Evolutionary conservation across 2,113 vertebrate genomes (phyloP), one percentile per base, ranked within the genome.

Genomic region (Trematocara macrostoma): DNA sequence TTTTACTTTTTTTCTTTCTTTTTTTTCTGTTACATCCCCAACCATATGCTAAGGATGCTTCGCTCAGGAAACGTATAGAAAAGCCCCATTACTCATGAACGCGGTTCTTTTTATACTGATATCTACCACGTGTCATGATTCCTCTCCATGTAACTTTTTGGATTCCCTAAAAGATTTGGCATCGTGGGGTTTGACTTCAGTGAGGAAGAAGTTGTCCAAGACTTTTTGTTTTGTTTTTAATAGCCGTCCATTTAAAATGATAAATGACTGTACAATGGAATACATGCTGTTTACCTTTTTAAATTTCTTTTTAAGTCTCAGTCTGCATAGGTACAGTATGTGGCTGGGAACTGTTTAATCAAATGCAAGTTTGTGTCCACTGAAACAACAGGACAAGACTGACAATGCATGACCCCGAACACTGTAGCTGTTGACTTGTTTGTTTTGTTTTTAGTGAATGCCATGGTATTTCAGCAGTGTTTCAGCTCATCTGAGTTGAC

Each of bases 11-110:
- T 79, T 56, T 20, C 79, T 90, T 84, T 87, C 4, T 35, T 34
- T 64, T 79, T 69, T 80, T 47, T 84, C 82, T 91, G 84, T 89
- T 78, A 85, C 79, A 85, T 83, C 89, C 93, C 93, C 90, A 64
- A 81, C 64, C 71, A 92, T 83, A 92, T 94, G 83, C 79, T 81
- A 91, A 84, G 89, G 85, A 94, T 81, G 83, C 90, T 92, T 92
- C 93, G 87, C 95, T 96, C 95, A 96, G 95, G 94, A 95, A 96
- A 90, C 87, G 78, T 89, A 79, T 87, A 84, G 69, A 90, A 84
- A 91, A 90, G 56, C 89, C 88, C 88, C 91, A 87, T 81, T 40
- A 82, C 64, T 88, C 86, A 85, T 74, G 64, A 92, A 83, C 42
- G 4, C 26, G 23, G 69, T 16, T 55, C 85, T 88, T 90, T 86